Conservation (phyloP, 2,888 invertebrate species). For the Agonopterix heracliana region DNA sequence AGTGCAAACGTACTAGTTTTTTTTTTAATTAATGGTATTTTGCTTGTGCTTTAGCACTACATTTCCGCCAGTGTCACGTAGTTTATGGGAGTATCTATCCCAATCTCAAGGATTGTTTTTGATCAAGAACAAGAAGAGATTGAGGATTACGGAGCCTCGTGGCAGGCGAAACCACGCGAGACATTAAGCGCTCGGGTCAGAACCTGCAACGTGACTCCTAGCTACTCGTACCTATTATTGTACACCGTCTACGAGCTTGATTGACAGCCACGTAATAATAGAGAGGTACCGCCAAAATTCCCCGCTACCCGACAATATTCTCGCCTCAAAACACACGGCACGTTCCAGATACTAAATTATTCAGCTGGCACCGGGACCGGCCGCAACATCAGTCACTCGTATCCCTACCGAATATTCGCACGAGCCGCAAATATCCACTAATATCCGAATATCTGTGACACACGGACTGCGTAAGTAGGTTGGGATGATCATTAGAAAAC, state of each 20-base stretch:
- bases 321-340: constrained; percentile 3
- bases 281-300: background rate
- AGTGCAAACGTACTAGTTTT: no score
- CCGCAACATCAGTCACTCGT: constrained; percentile 44
- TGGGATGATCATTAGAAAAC: constrained; percentile 15
- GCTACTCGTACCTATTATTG: no score
- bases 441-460: constrained; percentile 26
- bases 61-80: no score
- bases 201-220: no score
- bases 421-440: constrained; percentile 23
- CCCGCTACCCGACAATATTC: constrained; percentile 3
- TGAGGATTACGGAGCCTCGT: no score
- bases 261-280: background rate
- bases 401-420: constrained; percentile 28
- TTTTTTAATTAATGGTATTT: no score
- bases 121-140: no score
- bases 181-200: no score
- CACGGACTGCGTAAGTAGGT: constrained; percentile 25
- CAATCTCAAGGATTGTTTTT: no score
- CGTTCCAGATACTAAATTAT: constrained; percentile 26
- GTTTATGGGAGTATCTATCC: no score
- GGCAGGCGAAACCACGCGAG: no score
- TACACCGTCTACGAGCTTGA: background rate
- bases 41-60: no score
- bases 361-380: constrained; percentile 13